phyloP scores from a whole-genome alignment of 2,888 invertebrate genomes.

The Aphidoletes aphidimyza region DNA sequence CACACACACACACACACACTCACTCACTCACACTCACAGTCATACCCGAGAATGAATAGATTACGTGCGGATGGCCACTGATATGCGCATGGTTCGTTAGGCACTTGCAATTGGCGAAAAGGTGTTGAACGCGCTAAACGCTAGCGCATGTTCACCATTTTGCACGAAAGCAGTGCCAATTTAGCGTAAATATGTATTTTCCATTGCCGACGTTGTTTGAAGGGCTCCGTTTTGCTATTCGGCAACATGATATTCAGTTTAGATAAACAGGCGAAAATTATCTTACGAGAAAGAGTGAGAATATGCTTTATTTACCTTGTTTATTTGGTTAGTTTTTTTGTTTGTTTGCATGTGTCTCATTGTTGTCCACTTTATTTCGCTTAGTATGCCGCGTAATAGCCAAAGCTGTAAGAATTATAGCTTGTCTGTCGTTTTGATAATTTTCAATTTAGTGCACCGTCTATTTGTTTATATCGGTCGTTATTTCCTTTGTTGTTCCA shows the following conservation, averaged over 20 bases:
- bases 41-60: not conserved
- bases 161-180: constrained; percentile 18
- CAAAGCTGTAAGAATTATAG: not conserved
- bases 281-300: not conserved
- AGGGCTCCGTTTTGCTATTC: not conserved
- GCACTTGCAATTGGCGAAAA: not conserved
- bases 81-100: not conserved
- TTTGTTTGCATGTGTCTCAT: not conserved
- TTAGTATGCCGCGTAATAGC: not conserved
- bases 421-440: constrained; percentile 42
- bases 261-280: constrained; percentile 41
- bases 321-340: not conserved
- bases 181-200: constrained; percentile 26
- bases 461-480: not conserved
- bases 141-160: constrained; percentile 23
- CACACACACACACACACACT: not conserved
- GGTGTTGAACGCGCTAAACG: constrained; percentile 40
- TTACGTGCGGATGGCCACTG: constrained; percentile 26
- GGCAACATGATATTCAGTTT: constrained; percentile 28
- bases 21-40: not conserved
- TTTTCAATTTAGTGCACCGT: constrained; percentile 4
- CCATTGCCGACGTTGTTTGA: not conserved
- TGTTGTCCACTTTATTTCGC: not conserved
- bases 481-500: no score
- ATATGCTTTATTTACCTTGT: constrained; percentile 8